A percentile compares a stretch with the other conserved stretches of the same genome.
Conservation (phyloP, 2,888 invertebrate species). For the Caenorhabditis sp. region DNA sequence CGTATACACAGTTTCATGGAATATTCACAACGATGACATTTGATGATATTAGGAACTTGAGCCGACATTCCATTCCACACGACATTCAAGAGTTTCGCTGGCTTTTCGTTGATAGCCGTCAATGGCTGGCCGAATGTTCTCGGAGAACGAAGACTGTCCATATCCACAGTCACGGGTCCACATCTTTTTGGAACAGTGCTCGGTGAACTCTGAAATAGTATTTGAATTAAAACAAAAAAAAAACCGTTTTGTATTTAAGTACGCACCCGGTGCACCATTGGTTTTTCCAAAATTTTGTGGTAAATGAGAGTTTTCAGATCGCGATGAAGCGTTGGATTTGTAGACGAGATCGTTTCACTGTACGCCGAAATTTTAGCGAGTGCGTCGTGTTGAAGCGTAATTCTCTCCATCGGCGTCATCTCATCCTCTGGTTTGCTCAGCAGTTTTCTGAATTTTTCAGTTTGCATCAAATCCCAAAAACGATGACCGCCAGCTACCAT, state of each 20-base stretch:
- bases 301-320: background rate
- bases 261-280: background rate
- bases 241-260: background rate
- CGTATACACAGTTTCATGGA: constrained; percentile 45
- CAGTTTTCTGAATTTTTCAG: background rate
- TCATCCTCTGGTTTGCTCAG: background rate
- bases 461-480: constrained; percentile 20
- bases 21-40: constrained; percentile 23
- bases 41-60: constrained; percentile 11
- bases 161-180: background rate
- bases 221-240: no score
- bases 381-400: background rate
- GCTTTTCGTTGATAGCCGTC: background rate
- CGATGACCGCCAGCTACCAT: background rate
- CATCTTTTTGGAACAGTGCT: background rate
- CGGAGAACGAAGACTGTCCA: background rate
- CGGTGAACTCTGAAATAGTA: no score
- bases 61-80: background rate
- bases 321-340: constrained; percentile 6
- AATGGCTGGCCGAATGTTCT: background rate
- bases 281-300: background rate
- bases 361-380: constrained; percentile 10
- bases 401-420: background rate
- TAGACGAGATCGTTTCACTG: background rate
- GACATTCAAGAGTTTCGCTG: background rate